phyloP scores from a whole-genome alignment of 2,797 vertebrate species.

The Sphenodon punctatus region DNA sequence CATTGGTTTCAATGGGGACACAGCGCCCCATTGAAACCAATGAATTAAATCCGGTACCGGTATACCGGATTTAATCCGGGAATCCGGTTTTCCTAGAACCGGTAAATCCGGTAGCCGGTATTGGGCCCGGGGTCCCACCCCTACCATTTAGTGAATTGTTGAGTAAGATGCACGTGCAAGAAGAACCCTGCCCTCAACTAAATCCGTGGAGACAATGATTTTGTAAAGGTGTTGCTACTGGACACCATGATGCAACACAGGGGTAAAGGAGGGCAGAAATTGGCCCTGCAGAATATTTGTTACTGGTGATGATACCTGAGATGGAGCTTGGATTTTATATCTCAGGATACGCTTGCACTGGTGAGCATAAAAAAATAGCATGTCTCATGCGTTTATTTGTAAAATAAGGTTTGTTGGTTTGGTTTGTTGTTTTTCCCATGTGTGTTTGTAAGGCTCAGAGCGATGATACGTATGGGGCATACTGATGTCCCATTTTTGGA shows the following conservation, averaged over 20 bases:
- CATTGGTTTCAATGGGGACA: too few species aligned
- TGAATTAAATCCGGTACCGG: too few species aligned
- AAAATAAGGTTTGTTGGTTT: too few species aligned
- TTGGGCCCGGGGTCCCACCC: too few species aligned
- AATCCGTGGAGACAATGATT: slow-evolving; percentile 53
- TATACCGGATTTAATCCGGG: too few species aligned
- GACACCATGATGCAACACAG: slow-evolving; percentile 47
- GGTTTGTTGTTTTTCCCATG: too few species aligned
- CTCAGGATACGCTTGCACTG: slow-evolving; percentile 40
- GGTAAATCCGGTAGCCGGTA: too few species aligned
- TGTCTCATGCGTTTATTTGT: slow-evolving; percentile 62
- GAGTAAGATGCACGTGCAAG: slow-evolving; percentile 51
- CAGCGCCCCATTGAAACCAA: too few species aligned
- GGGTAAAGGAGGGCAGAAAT: slow-evolving; percentile 51
- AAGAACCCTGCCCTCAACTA: slow-evolving; percentile 59
- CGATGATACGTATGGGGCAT: slow-evolving; percentile 59
- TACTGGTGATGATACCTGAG: neutral
- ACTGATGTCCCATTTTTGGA: slow-evolving; percentile 59
- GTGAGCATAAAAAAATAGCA: slow-evolving; percentile 61
- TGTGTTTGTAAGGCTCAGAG: slow-evolving; percentile 65
- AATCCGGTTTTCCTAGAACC: too few species aligned
- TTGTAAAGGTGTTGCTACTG: slow-evolving; percentile 53
- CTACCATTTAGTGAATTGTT: slow-evolving; percentile 24
- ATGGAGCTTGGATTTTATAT: slow-evolving; percentile 52
- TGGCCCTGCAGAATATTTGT: neutral